Evolutionary conservation across 2,113 vertebrate genomes (phyloP), one percentile per base, ranked within the genome.

Genomic region (Orientallactaga bullata): DNA sequence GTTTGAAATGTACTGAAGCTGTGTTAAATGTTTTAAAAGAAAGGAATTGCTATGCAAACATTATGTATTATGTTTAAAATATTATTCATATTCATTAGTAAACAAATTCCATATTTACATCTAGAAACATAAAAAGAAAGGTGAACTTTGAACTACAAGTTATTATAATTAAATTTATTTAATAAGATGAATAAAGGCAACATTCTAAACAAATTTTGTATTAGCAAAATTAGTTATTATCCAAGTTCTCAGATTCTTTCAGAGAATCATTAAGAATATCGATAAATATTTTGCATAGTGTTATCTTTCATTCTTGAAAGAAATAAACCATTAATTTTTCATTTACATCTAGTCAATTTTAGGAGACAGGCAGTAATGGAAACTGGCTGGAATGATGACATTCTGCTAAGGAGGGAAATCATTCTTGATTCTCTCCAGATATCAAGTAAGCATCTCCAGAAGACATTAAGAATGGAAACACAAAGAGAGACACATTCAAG

Each of bases 291-390:
- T 85, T 39, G 89, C 39, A 77, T 60, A 35, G 5, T 8, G 63
- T 95, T 88, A 47, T 35, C 17, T 71, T 21, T 66, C 61, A n/a
- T 16, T 7, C 17, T 73, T 91, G 23, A 15, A 85, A 85, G 35
- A 81, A 66, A 89, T 82, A 58, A 24, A 72, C 4, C 18, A 28
- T n/a, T 81, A 26, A 30, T 69, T 94, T 89, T 85, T 88, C 42
- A 71, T 61, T 73, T 82, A 73, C 18, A 66, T 39, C 35, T 23
- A 61, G 10, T 1, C 18, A 32, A 32, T 71, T 72, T 47, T 79
- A 65, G 51, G 13, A 81, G 20, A 32, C 9, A 68, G 5, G 16
- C 61, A 5, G 35, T 91, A 60, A 12, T 60, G 13, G 51, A 89
- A 51, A 91, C 1, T 18, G 18, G 21, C 6, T 51, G 86, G 37